Percentiles rank a stretch among this genome's conserved stretches.
Evolutionary conservation across 35 echinoderm and acorn worm species (phyloP).

Genomic region (Heliocidaris tuberculata): DNA sequence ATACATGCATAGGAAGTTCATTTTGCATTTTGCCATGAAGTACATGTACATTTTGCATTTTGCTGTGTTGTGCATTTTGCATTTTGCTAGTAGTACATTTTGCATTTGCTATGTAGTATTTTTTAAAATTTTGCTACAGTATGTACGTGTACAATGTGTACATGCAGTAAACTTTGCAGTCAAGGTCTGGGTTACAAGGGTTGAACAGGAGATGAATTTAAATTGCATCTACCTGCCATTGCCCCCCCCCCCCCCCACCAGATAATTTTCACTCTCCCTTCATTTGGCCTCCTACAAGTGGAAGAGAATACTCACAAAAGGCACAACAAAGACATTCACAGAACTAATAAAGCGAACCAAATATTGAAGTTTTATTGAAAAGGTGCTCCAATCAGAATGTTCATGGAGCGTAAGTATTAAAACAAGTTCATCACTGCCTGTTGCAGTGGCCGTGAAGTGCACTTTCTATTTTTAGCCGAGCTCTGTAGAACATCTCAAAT

Average conservation of each 20-base stretch:
- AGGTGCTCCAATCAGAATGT: neutral
- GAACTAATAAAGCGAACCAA: neutral
- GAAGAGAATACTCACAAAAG: neutral
- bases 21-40: no score
- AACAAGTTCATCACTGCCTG: slow-evolving; percentile 7
- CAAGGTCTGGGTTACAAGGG: no score
- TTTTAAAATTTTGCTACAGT: neutral
- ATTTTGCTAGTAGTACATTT: no score
- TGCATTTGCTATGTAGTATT: no score
- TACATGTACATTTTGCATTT: no score
- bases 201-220: no score
- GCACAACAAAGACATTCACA: neutral
- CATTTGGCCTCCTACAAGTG: neutral
- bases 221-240: no score
- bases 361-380: neutral
- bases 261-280: neutral
- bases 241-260: neutral
- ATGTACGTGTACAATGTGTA: neutral
- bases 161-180: no score
- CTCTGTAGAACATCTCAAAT: slow-evolving; percentile 4
- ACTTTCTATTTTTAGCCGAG: neutral
- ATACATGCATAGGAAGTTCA: no score
- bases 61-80: no score
- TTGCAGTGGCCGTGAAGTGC: neutral
- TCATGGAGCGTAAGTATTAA: neutral